These are phyloP conservation scores for Corythoichthys intestinalis DNA, from an alignment of 2,113 vertebrate species.

Conservation along the genomic window DNA sequence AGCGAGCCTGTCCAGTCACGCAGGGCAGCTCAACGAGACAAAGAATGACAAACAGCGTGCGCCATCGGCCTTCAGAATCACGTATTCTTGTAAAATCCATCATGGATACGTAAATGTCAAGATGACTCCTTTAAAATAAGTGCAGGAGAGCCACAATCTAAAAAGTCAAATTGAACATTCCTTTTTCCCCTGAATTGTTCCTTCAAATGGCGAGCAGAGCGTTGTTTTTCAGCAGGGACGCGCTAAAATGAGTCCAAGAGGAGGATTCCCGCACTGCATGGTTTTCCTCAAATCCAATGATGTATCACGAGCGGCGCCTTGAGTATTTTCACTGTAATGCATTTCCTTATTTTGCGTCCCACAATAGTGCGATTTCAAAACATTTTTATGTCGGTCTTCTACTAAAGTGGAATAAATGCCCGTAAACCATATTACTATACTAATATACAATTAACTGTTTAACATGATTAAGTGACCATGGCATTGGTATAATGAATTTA, in stretches of 20 bases:
- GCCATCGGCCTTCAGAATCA: conserved; percentile 28
- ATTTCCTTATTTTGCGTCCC: neutral
- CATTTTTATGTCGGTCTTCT: too few species aligned
- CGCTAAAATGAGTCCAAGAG: conserved; percentile 42
- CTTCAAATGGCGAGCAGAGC: neutral
- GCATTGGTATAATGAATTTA: too few species aligned
- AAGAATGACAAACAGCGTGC: conserved; percentile 44
- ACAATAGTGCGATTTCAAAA: too few species aligned
- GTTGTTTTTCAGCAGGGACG: neutral
- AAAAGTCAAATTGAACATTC: too few species aligned
- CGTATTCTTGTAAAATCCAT: conserved; percentile 22
- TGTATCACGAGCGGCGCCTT: conserved; percentile 68
- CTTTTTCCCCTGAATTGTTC: too few species aligned
- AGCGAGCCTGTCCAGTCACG: conserved; percentile 55
- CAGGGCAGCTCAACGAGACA: conserved; percentile 40
- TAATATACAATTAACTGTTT: too few species aligned
- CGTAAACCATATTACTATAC: too few species aligned
- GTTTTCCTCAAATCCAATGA: conserved; percentile 17
- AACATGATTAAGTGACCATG: too few species aligned
- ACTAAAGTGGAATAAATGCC: too few species aligned
- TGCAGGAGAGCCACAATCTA: neutral
- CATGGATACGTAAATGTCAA: neutral
- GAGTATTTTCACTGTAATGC: conserved; percentile 40
- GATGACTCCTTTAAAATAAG: neutral
- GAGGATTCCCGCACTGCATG: conserved; percentile 16